phyloP scores from a whole-genome alignment of 2,888 invertebrate species.

The Timandra comae region DNA sequence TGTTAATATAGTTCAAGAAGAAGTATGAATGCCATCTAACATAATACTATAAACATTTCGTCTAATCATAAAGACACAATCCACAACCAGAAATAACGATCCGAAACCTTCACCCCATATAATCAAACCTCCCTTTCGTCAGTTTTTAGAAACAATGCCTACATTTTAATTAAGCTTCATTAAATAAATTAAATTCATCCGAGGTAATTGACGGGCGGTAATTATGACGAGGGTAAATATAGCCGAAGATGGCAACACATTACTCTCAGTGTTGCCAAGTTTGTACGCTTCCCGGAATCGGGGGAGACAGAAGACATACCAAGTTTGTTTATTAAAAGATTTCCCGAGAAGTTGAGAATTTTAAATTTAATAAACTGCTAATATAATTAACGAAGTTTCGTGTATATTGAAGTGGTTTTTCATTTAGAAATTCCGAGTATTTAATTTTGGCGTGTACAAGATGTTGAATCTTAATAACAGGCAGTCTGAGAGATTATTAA shows the following conservation, averaged over 20 bases:
- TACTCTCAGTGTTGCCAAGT: slow-evolving; percentile 43
- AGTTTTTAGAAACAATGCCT: slow-evolving; percentile 58
- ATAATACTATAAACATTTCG: too few relatives aligned
- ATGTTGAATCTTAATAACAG: too few relatives aligned
- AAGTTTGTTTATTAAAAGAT: slow-evolving; percentile 46
- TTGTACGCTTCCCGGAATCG: slow-evolving; percentile 29
- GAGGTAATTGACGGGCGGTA: slow-evolving; percentile 67
- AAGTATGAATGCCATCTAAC: too few relatives aligned
- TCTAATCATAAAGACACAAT: too few relatives aligned
- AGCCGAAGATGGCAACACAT: slow-evolving; percentile 37
- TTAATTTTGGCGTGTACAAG: too few relatives aligned
- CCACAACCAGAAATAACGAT: not conserved
- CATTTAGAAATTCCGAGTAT: slow-evolving; percentile 12
- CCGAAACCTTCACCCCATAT: slow-evolving; percentile 34
- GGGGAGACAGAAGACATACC: slow-evolving; percentile 12
- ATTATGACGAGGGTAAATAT: slow-evolving; percentile 48
- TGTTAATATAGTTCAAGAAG: too few relatives aligned
- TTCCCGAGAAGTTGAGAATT: slow-evolving; percentile 35
- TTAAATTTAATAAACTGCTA: slow-evolving; percentile 43
- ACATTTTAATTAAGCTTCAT: slow-evolving; percentile 76
- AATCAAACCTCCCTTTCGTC: slow-evolving; percentile 34
- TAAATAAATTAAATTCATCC: slow-evolving; percentile 74
- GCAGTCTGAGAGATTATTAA: too few relatives aligned
- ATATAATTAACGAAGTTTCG: slow-evolving; percentile 36
- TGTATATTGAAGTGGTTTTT: slow-evolving; percentile 25